These are phyloP conservation scores for Orchestes rusci DNA, from an alignment of 2,888 invertebrate genomes.

Conservation along the genomic window DNA sequence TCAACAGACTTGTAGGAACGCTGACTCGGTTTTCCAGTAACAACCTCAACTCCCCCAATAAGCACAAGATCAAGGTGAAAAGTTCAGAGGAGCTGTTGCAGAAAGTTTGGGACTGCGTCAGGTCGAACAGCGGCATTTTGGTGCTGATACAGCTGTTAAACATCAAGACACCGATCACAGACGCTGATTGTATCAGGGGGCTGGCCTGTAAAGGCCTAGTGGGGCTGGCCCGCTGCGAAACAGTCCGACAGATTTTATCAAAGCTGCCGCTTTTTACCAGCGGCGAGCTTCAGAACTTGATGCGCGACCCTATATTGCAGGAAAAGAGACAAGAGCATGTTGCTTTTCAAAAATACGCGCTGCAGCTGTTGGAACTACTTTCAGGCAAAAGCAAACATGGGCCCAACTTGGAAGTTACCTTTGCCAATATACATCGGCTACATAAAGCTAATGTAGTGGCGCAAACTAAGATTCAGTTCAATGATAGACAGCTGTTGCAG, in stretches of 20 bases:
- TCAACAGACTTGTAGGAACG: constrained; percentile 61
- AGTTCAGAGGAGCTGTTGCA: constrained; percentile 80
- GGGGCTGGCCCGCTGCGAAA: constrained; percentile 89
- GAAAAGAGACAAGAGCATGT: constrained; percentile 95
- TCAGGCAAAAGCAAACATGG: constrained; percentile 78
- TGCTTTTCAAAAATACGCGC: constrained; percentile 89
- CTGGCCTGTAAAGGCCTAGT: constrained; percentile 89
- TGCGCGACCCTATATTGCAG: constrained; percentile 94
- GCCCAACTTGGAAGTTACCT: constrained; percentile 75
- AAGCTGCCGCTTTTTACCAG: constrained; percentile 91
- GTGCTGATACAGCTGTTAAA: constrained; percentile 81
- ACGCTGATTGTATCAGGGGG: constrained; percentile 91
- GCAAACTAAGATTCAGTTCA: constrained; percentile 91
- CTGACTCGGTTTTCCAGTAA: constrained; percentile 46
- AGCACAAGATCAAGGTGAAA: constrained; percentile 56
- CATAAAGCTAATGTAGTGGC: constrained; percentile 80
- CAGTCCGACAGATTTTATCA: constrained; percentile 88
- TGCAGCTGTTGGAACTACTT: constrained; percentile 82
- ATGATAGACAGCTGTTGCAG: constrained; percentile 86
- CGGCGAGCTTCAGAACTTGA: constrained; percentile 84
- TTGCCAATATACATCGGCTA: constrained; percentile 83
- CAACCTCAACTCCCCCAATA: constrained; percentile 48
- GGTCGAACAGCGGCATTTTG: constrained; percentile 95
- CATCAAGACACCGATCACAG: constrained; percentile 90
- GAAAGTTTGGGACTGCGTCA: constrained; percentile 84